phyloP scores from a whole-genome alignment of 2,888 invertebrate genomes.

The Nemapogon koenigi region DNA sequence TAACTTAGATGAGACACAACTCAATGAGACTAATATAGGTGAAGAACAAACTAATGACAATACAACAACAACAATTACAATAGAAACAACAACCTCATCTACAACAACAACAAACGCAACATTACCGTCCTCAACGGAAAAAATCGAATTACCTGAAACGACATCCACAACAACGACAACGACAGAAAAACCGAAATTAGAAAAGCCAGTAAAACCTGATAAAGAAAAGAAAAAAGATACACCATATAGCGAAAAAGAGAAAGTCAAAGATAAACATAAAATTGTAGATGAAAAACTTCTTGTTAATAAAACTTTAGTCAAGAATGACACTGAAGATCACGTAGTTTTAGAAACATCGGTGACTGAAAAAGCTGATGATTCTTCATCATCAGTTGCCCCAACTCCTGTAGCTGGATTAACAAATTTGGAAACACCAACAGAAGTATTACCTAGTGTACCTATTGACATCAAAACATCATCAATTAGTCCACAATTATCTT shows the following conservation, averaged over 20 bases:
- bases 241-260: conserved; percentile 31
- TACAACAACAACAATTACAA: conserved; percentile 24
- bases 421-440: background rate
- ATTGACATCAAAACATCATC: conserved; percentile 33
- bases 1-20: conserved; percentile 22
- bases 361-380: conserved; percentile 19
- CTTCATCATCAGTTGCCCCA: conserved; percentile 23
- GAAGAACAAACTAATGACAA: conserved; percentile 30
- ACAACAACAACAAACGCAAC: conserved; percentile 26
- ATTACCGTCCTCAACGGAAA: conserved; percentile 26
- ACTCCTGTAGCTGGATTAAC: conserved; percentile 45
- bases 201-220: conserved; percentile 20
- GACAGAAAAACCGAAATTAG: conserved; percentile 10
- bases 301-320: conserved; percentile 23
- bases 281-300: conserved; percentile 29
- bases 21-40: conserved; percentile 22
- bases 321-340: conserved; percentile 32
- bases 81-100: conserved; percentile 21
- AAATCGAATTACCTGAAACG: conserved; percentile 22
- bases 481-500: conserved; percentile 34
- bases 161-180: conserved; percentile 19
- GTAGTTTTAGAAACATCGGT: conserved; percentile 36
- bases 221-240: conserved; percentile 46
- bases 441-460: conserved; percentile 16
- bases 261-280: conserved; percentile 24